Base-by-base conservation (phyloP, 2,797 vertebrate species). In the Cyclura pinguis region DNA sequence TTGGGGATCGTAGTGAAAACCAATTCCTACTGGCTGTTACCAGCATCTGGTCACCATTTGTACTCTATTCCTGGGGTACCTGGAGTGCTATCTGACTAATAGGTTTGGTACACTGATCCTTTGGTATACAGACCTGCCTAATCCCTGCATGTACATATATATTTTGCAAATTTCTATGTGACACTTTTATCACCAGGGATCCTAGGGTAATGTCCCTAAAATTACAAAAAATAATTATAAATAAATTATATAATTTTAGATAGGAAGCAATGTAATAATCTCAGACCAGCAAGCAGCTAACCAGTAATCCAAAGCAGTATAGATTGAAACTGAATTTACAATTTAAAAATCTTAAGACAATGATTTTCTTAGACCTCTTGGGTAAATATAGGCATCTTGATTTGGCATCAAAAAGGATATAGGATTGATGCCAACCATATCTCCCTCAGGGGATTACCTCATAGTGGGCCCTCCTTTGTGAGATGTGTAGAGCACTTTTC, bases 81-180 rank as follows among this genome's bases (percentile, higher is more conserved):
- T 32, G 32, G 2, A 77, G 76, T 87, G 32, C 47, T 87, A 18
- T 84, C 35, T 87, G 24, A 50, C n/a, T 91, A 83, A 69, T 83
- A 77, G 18, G 13, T 59, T 84, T 73, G 64, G 47, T 78, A 74
- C 6, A 87, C 3, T 64, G 67, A 5, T 84, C 42, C 47, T 83
- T 59, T 47, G 42, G 42, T 47, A 47, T 27, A 84, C 78, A 35
- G 29, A 84, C 84, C 13, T 52, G n/a, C 35, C 35, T 59, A 57
- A 77, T 22, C 76, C 47, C 50, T 24, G 13, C 47, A 78, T 78
- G 4, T 38, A 9, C 29, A 4, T 22, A 82, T 57, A 9, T 38
- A 62, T 82, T 59, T 62, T 22, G 38, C 55, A 9, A 18, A 57
- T 57, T 57, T 81, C 80, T n/a, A 4, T 81, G n/a, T 18, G 16